Percentiles rank a stretch among this genome's conserved stretches.
These are phyloP conservation scores for Lepidochrysops patricia DNA, from an alignment of 2,888 invertebrate genomes.

Conservation along the genomic window DNA sequence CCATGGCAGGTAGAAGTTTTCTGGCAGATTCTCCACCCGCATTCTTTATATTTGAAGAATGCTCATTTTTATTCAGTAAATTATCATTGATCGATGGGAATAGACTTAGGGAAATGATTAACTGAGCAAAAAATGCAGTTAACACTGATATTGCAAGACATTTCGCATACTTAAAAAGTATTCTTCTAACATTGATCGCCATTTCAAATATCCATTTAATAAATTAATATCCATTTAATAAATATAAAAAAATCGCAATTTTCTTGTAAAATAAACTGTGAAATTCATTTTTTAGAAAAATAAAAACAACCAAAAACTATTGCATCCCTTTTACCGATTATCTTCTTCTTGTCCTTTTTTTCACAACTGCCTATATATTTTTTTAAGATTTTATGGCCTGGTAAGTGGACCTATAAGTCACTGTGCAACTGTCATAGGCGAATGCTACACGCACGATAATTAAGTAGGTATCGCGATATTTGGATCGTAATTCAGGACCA, in stretches of 20 bases:
- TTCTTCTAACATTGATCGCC: conserved; percentile 48
- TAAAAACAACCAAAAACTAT: neutral
- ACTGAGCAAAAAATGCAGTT: conserved; percentile 58
- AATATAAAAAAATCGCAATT: conserved; percentile 11
- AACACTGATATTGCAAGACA: conserved; percentile 53
- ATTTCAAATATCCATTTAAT: conserved; percentile 30
- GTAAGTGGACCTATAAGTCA: too few relatives aligned
- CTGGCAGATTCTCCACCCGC: conserved; percentile 73
- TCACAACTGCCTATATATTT: too few relatives aligned
- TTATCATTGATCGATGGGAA: conserved; percentile 57
- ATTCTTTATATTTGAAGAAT: conserved; percentile 33
- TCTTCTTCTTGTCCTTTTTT: too few relatives aligned
- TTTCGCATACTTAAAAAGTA: conserved; percentile 58
- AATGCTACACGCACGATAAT: too few relatives aligned
- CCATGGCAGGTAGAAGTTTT: conserved; percentile 59
- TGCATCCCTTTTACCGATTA: too few relatives aligned
- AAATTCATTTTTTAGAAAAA: neutral
- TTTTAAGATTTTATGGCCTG: too few relatives aligned
- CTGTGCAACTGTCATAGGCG: too few relatives aligned
- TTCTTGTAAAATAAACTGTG: neutral
- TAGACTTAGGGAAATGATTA: conserved; percentile 52
- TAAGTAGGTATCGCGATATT: too few relatives aligned
- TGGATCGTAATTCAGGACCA: too few relatives aligned
- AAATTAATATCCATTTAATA: conserved; percentile 17
- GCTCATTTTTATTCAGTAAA: conserved; percentile 40